These are phyloP conservation scores for Brachionus plicatilis DNA, from an alignment of 1,140 invertebrate genomes.

Conservation along the genomic window DNA sequence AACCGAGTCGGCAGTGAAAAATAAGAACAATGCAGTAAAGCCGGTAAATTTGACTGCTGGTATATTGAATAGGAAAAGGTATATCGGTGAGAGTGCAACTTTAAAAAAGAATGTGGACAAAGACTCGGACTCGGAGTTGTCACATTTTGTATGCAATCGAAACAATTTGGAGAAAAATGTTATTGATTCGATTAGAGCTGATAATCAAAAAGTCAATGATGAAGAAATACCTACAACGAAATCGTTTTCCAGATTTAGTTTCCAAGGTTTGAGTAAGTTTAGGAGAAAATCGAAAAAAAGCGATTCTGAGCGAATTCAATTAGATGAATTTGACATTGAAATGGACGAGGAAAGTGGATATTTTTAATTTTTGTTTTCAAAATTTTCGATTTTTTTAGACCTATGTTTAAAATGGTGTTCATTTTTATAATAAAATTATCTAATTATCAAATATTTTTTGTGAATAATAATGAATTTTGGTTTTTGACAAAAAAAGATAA, in stretches of 20 bases:
- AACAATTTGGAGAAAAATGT: neutral
- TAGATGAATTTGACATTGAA: conserved; percentile 14
- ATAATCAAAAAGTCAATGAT: neutral
- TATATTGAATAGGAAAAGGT: neutral
- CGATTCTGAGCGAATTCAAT: neutral
- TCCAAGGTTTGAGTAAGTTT: conserved; percentile 1
- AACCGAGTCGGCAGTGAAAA: neutral
- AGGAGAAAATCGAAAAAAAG: neutral
- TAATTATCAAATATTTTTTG: no score
- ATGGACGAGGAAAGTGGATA: neutral
- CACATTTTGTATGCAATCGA: neutral
- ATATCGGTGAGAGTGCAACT: neutral
- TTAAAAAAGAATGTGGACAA: neutral
- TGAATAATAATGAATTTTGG: no score
- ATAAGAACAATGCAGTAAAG: neutral
- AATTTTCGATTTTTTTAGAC: neutral
- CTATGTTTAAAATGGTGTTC: neutral
- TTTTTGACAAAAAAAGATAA: no score
- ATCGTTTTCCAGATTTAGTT: neutral
- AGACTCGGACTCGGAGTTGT: neutral
- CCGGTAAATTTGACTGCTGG: conserved; percentile 6
- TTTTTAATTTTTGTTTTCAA: neutral
- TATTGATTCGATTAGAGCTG: neutral
- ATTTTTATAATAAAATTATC: neutral
- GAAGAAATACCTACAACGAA: neutral